Evolutionary conservation across 2,113 vertebrate genomes (phyloP), one percentile per base, ranked within the genome.

Genomic region (Rhinolophus ferrumequinum): DNA sequence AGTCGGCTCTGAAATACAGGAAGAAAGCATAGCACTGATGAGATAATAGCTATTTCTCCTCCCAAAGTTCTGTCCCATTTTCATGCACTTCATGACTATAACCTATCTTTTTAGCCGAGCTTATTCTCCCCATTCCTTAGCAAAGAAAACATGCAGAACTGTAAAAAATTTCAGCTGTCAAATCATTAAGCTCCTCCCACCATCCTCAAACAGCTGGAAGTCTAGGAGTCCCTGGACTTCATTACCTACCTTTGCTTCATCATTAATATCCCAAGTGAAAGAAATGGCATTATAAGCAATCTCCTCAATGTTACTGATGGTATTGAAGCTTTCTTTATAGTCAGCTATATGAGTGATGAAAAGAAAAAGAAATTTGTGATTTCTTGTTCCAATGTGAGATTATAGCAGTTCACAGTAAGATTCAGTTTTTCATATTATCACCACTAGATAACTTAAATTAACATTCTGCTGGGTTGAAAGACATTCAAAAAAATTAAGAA

Each of bases 321-420:
- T 99, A 96, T 99, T 99, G 98, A 99, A 99, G 98, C 99, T 99
- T 98, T 99, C 99, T 98, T 99, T 99, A 97, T 99, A 99, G 98
- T 99, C 99, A 54, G 99, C 99, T 99, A 97, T 81, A n/a, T 10
- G 47, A 41, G 76, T 1, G 56, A 90, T 1, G 19, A 8, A n/a
- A 66, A 97, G 50, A 60, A 72, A 96, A 76, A 85, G 41, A 69
- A 87, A 70, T 1, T 50, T 1, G 26, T 35, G 22, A 67, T 13
- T 66, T 79, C 79, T 28, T 18, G 24, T n/a, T 73, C 54, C 76
- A 30, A 41, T 0, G 3, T 4, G 38, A 41, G 41, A 44, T 11
- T 28, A 19, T 0, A 44, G 52, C n/a, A 54, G 33, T 16, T 84
- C 72, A 62, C 47, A 28, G 14, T 38, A n/a, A 56, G 44, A 60